Evolutionary conservation across 2,797 vertebrate genomes (phyloP), one percentile per base, ranked within the genome.

Genomic region (Ctenopoma multispine): DNA sequence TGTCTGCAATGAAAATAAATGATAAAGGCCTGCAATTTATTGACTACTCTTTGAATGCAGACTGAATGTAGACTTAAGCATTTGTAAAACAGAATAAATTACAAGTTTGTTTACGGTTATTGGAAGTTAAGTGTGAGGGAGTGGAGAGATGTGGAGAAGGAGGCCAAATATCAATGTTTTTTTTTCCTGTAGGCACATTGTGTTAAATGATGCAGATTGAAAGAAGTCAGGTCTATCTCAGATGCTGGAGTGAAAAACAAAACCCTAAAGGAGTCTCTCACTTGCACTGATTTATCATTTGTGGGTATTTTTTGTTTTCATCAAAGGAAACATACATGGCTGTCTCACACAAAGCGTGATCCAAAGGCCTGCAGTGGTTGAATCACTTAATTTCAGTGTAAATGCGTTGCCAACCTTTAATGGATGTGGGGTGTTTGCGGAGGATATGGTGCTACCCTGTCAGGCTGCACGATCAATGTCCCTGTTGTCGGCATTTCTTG

Each of bases 381-480:
- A 63, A 68, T 29, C 36, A n/a, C 38, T 62, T 66, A 34, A 75
- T 83, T 69, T 78, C 13, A 59, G 34, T 41, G 34, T 75, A 70
- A 83, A 80, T 64, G 75, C 63, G 68, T 62, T 50, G 79, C 65
- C 20, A 14, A 41, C 21, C 46, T 66, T 66, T 72, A 78, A 84
- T 72, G 69, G 73, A 79, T 74, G 40, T 55, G 53, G 23, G 68
- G 34, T 77, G 69, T 85, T 75, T 75, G 61, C 29, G 3, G 57
- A 71, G 72, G 72, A 77, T 60, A 49, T 6, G 31, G 23, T 69
- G 55, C 72, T 71, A 13, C 43, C 12, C 65, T 67, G 75, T 76
- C 77, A 79, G 61, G 72, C 67, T 69, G 9, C 36, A 34, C 53
- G 20, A 83, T 87, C 83, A 54, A 81, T 87, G 73, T 60, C 60